Evolutionary conservation across 2,888 invertebrate genomes (phyloP).

Genomic region (Leptarthrus brevirostris): DNA sequence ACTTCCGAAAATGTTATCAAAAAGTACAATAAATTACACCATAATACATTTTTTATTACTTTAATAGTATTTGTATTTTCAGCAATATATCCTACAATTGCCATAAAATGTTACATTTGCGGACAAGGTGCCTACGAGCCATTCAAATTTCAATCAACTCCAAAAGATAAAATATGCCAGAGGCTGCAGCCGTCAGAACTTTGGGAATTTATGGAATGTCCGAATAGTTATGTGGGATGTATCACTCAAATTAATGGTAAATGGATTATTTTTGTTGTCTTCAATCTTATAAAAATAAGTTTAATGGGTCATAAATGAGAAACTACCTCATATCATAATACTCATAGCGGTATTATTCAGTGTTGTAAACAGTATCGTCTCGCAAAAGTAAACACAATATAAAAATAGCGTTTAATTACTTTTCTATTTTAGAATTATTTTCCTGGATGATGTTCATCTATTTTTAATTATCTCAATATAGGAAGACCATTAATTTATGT

Average conservation of each 20-base stretch:
- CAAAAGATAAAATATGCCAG: neutral
- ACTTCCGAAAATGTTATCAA: no score
- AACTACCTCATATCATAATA: neutral
- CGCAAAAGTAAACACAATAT: constrained; percentile 10
- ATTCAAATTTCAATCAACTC: constrained; percentile 41
- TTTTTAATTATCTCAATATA: constrained; percentile 7
- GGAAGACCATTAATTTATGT: neutral
- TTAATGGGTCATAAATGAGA: neutral
- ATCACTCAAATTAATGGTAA: constrained; percentile 55
- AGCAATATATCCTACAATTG: constrained; percentile 35
- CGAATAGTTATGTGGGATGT: constrained; percentile 53
- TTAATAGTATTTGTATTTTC: neutral
- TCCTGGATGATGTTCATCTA: neutral
- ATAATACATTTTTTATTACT: no score
- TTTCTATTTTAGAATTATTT: constrained; percentile 6
- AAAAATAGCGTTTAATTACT: constrained; percentile 6
- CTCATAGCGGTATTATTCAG: no score
- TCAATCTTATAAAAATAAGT: constrained; percentile 3
- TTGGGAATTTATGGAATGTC: constrained; percentile 53
- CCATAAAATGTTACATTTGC: constrained; percentile 54
- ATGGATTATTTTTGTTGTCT: neutral
- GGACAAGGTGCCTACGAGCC: constrained; percentile 52
- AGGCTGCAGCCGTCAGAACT: constrained; percentile 3
- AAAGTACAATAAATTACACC: no score
- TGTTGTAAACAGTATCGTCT: neutral